Base-by-base conservation (phyloP, 2,888 invertebrate genomes). In the Lapara coniferarum region DNA sequence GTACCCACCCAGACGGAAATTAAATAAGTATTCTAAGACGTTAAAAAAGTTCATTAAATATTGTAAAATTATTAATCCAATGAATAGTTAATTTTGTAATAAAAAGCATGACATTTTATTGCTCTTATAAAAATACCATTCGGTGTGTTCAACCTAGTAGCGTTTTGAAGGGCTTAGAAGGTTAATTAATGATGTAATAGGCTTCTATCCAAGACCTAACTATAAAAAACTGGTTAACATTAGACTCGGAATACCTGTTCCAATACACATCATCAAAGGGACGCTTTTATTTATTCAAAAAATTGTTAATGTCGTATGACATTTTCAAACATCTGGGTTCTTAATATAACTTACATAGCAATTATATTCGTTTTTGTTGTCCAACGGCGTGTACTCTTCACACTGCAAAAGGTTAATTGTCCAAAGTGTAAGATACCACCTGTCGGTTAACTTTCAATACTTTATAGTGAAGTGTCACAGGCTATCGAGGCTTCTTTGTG, bases 321-420 rank as follows among this genome's bases (percentile, higher is more conserved):
- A 74, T 75, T 74, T 70, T 70, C 44, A 56, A 66, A 68, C 75
- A 75, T 75, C 71, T 73, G 71, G 70, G 59, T 51, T n/a, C 66
- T 69, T 69, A 49, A 19, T 69, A 66, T 67, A 69, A 57, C 10
- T 71, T 71, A 72, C 49, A 8, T 71, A 66, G 71, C 74, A 71
- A 71, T 77, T 73, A 67, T 68, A 52, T 68, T 49, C 71, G 71
- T 73, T 74, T 73, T 73, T 66, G 49, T 71, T 57, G 70, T 70
- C 52, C 19, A 71, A 72, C 71, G 76, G 73, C 16, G 68, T 73
- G 71, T 70, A 70, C 71, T 76, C 73, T 80, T 77, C 72, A 78
- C 75, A 75, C 76, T 75, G 70, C 66, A 4, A 81, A 83, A 81
- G 82, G 85, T 82, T 82, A 84, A 82, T 76, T 75, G 66, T 25